Evolutionary conservation across 2,797 vertebrate genomes (phyloP).

Genomic region (Pyrocephalus nanus): DNA sequence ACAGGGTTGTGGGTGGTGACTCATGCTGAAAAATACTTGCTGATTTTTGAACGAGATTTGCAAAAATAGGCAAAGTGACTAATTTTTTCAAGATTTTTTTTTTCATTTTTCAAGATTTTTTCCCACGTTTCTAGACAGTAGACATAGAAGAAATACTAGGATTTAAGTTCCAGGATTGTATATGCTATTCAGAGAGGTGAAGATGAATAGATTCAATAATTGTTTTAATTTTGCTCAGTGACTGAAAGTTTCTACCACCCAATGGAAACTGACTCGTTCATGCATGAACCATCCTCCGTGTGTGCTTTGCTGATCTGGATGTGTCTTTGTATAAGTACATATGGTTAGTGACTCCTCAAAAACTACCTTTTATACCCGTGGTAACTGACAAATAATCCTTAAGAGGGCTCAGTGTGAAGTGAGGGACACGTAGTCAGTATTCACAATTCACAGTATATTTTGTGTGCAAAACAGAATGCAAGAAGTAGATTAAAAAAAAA

Average conservation of each 20-base stretch:
- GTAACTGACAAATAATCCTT: not conserved
- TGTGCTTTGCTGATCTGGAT: not conserved
- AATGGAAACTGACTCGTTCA: not conserved
- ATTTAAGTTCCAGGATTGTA: not conserved
- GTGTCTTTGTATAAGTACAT: not conserved
- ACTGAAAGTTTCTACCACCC: not conserved
- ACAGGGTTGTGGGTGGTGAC: not conserved
- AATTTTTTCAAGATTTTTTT: not conserved
- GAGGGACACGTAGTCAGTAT: not conserved
- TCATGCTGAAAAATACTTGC: constrained; percentile 16
- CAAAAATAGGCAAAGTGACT: constrained; percentile 28
- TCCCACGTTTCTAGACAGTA: not conserved
- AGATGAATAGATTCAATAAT: not conserved
- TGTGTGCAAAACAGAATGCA: not conserved
- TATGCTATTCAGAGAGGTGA: not conserved
- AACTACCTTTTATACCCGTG: not conserved
- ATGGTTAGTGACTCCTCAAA: not conserved
- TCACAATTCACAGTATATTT: not conserved
- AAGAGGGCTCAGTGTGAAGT: not conserved
- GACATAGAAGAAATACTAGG: not conserved
- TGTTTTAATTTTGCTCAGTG: not conserved
- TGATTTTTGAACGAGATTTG: not conserved
- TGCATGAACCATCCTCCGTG: not conserved
- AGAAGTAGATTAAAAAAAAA: not conserved
- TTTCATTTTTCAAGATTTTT: not conserved